These are phyloP conservation scores for Hippocampus comes DNA, from an alignment of 2,113 vertebrate genomes.

Conservation along the genomic window DNA sequence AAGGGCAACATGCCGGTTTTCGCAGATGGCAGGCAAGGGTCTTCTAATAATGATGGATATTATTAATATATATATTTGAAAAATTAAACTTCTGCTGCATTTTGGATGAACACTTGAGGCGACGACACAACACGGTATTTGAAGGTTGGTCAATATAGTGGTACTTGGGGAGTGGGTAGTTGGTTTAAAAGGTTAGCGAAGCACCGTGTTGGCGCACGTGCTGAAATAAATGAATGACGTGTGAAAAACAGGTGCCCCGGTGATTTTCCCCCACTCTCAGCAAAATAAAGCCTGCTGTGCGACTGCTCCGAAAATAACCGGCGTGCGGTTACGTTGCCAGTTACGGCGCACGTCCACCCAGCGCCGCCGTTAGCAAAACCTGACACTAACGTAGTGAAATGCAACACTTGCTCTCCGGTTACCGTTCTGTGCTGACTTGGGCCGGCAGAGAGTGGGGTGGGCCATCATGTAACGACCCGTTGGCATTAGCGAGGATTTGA, in stretches of 20 bases:
- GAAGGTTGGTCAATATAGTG: neutral
- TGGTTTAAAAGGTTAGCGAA: neutral
- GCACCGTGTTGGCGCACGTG: conserved; percentile 8
- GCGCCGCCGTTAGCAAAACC: conserved; percentile 43
- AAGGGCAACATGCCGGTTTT: too few relatives aligned
- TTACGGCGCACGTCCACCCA: conserved; percentile 2
- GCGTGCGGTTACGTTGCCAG: conserved; percentile 27
- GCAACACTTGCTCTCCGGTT: conserved; percentile 54
- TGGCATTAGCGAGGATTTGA: conserved; percentile 15
- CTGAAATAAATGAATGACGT: conserved; percentile 14
- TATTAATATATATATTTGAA: too few relatives aligned
- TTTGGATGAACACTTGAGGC: too few relatives aligned
- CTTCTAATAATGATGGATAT: too few relatives aligned
- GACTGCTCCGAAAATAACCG: conserved; percentile 51
- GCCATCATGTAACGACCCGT: conserved; percentile 51
- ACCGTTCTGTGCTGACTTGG: conserved; percentile 53
- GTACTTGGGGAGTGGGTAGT: neutral
- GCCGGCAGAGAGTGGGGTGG: conserved; percentile 18
- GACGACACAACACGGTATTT: too few relatives aligned
- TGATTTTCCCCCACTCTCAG: conserved; percentile 24
- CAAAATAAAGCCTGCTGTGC: conserved; percentile 33
- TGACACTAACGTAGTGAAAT: conserved; percentile 64
- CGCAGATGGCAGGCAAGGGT: too few relatives aligned
- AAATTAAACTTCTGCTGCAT: too few relatives aligned
- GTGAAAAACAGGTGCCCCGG: conserved; percentile 54